These are phyloP conservation scores for Rousettus madagascariensis DNA, from an alignment of 2,797 vertebrate species.

Conservation along the genomic window DNA sequence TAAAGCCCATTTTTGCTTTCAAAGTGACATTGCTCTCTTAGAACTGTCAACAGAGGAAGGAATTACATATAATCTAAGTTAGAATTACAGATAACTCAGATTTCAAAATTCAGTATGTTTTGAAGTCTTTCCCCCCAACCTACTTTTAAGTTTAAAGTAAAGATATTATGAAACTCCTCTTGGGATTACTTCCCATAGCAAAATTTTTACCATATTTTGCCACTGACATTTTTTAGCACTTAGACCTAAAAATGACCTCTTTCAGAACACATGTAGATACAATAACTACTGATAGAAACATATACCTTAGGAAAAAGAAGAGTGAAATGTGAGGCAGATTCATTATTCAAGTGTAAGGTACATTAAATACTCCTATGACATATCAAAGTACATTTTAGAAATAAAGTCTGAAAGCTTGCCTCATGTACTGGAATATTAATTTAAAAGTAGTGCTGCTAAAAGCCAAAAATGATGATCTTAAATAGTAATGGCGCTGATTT, in stretches of 20 bases:
- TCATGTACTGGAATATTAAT: background rate
- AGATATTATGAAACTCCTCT: background rate
- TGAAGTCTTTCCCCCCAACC: background rate
- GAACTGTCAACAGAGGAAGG: background rate
- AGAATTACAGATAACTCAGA: background rate
- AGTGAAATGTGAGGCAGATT: background rate
- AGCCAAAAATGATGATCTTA: conserved; percentile 20
- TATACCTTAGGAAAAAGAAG: background rate
- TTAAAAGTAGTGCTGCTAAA: conserved; percentile 8
- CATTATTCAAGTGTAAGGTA: background rate
- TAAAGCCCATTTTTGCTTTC: conserved; percentile 18
- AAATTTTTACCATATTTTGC: conserved; percentile 22
- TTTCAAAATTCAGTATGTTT: conserved; percentile 32
- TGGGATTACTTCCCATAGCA: background rate
- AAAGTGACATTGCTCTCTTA: background rate
- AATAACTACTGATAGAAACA: conserved; percentile 12
- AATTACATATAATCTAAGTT: background rate
- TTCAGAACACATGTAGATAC: background rate
- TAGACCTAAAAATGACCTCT: conserved; percentile 35
- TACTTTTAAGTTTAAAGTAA: conserved; percentile 9
- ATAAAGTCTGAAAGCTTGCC: background rate
- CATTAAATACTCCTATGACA: background rate
- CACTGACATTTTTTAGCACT: conserved; percentile 3
- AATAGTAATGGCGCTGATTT: background rate
- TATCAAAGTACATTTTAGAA: background rate